These are phyloP conservation scores for Sceloporus tristichus DNA, from an alignment of 2,113 vertebrate species.

Conservation along the genomic window DNA sequence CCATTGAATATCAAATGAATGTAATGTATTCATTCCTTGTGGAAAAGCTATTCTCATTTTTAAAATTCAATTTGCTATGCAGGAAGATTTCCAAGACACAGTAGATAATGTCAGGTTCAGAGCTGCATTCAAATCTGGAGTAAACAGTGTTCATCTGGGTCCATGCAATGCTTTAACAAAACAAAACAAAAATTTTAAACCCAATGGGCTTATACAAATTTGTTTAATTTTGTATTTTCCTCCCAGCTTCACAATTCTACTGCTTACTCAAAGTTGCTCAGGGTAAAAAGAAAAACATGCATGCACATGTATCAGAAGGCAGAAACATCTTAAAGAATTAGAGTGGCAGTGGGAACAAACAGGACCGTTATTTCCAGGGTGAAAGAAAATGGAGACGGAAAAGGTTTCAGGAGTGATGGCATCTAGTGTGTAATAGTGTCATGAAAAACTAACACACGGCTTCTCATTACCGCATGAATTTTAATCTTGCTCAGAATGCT, in stretches of 20 bases:
- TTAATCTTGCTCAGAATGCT: background rate
- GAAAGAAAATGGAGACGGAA: slow-evolving; percentile 37
- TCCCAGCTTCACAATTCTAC: slow-evolving; percentile 48
- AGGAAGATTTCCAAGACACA: slow-evolving; percentile 48
- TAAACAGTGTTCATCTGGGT: slow-evolving; percentile 52
- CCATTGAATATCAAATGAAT: slow-evolving; percentile 48
- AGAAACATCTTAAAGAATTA: slow-evolving; percentile 29
- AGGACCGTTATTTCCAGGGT: slow-evolving; percentile 42
- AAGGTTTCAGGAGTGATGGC: slow-evolving; percentile 29
- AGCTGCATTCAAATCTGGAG: slow-evolving; percentile 40
- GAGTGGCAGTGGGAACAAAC: slow-evolving; percentile 41
- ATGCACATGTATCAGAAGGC: background rate
- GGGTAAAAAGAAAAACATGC: slow-evolving; percentile 14
- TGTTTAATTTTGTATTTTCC: slow-evolving; percentile 65
- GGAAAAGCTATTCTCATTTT: slow-evolving; percentile 17
- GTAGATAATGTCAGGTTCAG: slow-evolving; percentile 54
- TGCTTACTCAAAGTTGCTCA: slow-evolving; percentile 45
- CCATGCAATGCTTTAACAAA: background rate
- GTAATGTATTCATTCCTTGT: slow-evolving; percentile 33
- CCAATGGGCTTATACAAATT: slow-evolving; percentile 54
- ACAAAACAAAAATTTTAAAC: background rate
- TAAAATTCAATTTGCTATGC: slow-evolving; percentile 43
- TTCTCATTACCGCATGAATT: slow-evolving; percentile 18
- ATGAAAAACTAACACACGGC: background rate
- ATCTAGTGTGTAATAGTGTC: background rate